Conservation (phyloP, 2,113 vertebrate species). For the Toxostoma redivivum region DNA sequence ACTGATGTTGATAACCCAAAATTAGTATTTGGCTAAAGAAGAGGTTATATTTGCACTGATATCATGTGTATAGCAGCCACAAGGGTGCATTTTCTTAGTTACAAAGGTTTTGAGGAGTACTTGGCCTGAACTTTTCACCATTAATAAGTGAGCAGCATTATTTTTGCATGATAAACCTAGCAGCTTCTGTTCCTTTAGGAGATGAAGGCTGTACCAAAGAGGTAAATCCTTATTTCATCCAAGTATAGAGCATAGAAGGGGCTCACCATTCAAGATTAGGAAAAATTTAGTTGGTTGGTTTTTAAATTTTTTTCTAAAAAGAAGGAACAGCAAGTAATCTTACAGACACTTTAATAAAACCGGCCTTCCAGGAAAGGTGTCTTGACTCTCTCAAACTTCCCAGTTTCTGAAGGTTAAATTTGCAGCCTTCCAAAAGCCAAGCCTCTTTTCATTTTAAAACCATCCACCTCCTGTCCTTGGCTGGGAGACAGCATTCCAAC, state of each 20-base stretch:
- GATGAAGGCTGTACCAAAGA: neutral
- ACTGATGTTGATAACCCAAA: neutral
- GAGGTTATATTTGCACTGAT: neutral
- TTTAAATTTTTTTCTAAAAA: neutral
- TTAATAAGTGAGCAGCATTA: neutral
- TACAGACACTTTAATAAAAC: neutral
- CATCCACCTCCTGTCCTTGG: neutral
- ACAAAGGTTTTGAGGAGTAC: neutral
- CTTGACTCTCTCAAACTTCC: neutral
- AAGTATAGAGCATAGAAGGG: neutral
- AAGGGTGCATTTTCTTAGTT: neutral
- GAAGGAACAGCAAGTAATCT: neutral
- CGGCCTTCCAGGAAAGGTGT: neutral
- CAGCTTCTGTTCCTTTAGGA: neutral
- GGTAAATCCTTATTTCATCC: neutral
- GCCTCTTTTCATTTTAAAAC: slow-evolving; percentile 1
- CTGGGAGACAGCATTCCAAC: neutral
- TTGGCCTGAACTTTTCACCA: neutral
- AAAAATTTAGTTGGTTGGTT: neutral
- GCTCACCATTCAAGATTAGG: neutral
- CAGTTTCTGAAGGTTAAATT: neutral
- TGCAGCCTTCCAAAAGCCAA: neutral
- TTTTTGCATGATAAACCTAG: neutral
- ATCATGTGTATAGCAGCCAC: neutral
- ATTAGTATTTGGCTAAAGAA: neutral